These are phyloP conservation scores for Lasiommata megera DNA, from an alignment of 2,888 invertebrate species.

Conservation along the genomic window DNA sequence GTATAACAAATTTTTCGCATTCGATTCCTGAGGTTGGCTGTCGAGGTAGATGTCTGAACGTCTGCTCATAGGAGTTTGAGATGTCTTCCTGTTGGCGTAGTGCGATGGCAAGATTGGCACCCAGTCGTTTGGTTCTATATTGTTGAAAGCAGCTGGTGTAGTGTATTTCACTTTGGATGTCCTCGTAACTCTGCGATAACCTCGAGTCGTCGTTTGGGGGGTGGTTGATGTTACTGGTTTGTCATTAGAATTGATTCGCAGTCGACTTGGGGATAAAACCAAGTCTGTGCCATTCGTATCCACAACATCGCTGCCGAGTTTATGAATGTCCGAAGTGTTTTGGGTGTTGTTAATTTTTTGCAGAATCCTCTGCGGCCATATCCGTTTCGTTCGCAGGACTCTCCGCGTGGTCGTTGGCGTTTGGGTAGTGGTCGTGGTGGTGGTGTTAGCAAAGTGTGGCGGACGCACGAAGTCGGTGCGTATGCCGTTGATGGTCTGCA, in stretches of 20 bases:
- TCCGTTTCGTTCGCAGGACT: constrained; percentile 66
- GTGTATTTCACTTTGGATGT: constrained; percentile 55
- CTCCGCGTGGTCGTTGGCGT: constrained; percentile 60
- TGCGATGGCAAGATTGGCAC: constrained; percentile 70
- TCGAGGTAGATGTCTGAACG: constrained; percentile 46
- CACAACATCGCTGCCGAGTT: constrained; percentile 41
- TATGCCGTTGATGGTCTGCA: constrained; percentile 68
- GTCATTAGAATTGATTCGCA: constrained; percentile 46
- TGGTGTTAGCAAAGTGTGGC: constrained; percentile 46
- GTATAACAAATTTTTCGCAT: constrained; percentile 49
- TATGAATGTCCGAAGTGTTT: constrained; percentile 45
- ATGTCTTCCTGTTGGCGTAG: constrained; percentile 48
- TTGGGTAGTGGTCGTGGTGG: constrained; percentile 43
- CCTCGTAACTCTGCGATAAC: constrained; percentile 64
- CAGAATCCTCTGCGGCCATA: constrained; percentile 67
- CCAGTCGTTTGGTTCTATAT: constrained; percentile 65
- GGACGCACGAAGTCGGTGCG: constrained; percentile 61
- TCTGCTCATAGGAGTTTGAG: constrained; percentile 45
- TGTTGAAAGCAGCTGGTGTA: constrained; percentile 42
- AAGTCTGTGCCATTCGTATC: constrained; percentile 46
- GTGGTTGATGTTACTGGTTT: constrained; percentile 35
- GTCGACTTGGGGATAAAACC: constrained; percentile 47
- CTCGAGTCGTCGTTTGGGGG: constrained; percentile 48
- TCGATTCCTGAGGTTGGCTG: constrained; percentile 30
- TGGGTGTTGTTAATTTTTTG: constrained; percentile 48